Conservation (phyloP, 1,140 invertebrate genomes). For the Bombus soroeensis region DNA sequence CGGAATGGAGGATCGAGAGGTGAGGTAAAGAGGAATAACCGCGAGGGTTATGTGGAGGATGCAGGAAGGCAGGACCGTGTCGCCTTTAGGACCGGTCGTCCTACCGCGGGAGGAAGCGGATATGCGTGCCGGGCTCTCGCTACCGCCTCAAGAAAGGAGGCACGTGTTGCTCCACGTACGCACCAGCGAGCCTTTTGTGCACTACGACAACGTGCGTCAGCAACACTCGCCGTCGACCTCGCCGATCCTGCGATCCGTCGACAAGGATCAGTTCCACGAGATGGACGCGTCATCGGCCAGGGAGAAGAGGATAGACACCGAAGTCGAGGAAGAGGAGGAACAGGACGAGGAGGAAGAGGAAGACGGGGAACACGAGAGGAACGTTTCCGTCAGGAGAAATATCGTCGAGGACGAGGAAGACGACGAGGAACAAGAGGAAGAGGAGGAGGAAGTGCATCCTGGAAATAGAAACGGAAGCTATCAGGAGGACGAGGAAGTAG, state of each 20-base stretch:
- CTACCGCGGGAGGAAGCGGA: slow-evolving; percentile 73
- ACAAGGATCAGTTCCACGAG: slow-evolving; percentile 63
- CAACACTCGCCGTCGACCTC: slow-evolving; percentile 58
- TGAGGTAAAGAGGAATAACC: slow-evolving; percentile 56
- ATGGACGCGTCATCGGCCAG: slow-evolving; percentile 35
- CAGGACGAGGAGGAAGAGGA: slow-evolving; percentile 63
- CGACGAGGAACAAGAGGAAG: slow-evolving; percentile 67
- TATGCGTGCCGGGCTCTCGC: slow-evolving; percentile 57
- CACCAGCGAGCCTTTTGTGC: slow-evolving; percentile 72
- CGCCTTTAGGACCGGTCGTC: slow-evolving; percentile 76
- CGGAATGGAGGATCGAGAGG: slow-evolving; percentile 44
- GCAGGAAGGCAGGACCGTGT: slow-evolving; percentile 78
- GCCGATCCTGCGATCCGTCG: slow-evolving; percentile 55
- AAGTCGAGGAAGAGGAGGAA: slow-evolving; percentile 70
- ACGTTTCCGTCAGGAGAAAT: slow-evolving; percentile 11
- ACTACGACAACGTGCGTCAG: slow-evolving; percentile 73
- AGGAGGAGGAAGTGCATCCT: slow-evolving; percentile 69
- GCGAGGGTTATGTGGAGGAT: slow-evolving; percentile 76
- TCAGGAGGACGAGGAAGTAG: slow-evolving; percentile 77
- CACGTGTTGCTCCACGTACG: slow-evolving; percentile 76
- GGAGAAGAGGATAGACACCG: slow-evolving; percentile 69
- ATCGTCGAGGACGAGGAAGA: slow-evolving; percentile 66
- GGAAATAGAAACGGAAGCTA: slow-evolving; percentile 68
- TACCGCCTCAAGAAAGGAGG: slow-evolving; percentile 69
- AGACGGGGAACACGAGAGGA: slow-evolving; percentile 48